Percentiles rank a stretch among this genome's conserved stretches.
Evolutionary conservation across 2,797 vertebrate genomes (phyloP).

Genomic region (Micrastur ruficollis): DNA sequence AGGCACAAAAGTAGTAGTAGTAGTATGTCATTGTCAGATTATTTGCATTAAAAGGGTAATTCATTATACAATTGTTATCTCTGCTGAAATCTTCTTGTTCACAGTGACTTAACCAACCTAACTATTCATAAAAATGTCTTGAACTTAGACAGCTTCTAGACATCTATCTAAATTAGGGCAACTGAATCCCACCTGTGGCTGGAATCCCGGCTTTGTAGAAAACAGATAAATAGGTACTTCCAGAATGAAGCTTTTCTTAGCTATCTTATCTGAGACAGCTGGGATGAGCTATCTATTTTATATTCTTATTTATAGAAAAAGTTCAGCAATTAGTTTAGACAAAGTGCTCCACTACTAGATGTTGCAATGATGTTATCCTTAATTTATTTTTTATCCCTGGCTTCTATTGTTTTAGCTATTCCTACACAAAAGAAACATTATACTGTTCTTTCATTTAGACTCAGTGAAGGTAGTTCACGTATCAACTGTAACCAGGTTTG

Average conservation of each 20-base stretch:
- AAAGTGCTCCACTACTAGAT: not conserved
- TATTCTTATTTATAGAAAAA: not conserved
- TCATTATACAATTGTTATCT: not conserved
- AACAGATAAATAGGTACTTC: not conserved
- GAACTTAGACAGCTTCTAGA: not conserved
- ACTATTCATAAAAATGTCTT: not conserved
- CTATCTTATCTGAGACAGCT: not conserved
- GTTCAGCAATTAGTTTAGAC: not conserved
- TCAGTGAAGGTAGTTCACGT: not conserved
- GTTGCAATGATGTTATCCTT: not conserved
- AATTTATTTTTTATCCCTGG: not conserved
- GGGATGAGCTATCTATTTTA: not conserved
- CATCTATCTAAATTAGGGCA: not conserved
- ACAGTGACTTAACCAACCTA: not conserved
- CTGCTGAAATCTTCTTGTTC: not conserved
- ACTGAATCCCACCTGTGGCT: not conserved
- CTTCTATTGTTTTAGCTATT: not conserved
- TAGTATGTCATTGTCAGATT: not conserved
- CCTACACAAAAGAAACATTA: not conserved
- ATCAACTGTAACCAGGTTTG: not conserved
- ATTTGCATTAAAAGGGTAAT: not conserved
- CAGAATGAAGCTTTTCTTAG: not conserved
- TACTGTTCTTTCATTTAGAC: not conserved
- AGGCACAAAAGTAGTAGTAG: not conserved
- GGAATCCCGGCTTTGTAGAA: not conserved